Conservation (phyloP, 2,888 invertebrate species). For the Hedya salicella region DNA sequence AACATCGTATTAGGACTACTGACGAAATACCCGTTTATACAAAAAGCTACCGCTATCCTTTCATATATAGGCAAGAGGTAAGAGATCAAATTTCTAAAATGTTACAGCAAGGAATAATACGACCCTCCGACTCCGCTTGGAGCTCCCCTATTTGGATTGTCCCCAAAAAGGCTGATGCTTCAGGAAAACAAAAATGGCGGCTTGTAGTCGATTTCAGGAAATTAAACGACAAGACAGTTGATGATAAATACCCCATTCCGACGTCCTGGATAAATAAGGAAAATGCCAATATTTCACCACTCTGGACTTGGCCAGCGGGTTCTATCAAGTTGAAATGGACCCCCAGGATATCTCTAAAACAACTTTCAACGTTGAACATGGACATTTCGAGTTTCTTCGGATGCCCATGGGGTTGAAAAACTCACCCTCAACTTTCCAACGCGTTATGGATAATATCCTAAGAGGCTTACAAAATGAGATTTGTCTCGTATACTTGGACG, state of each 20-base stretch:
- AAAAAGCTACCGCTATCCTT: constrained; percentile 44
- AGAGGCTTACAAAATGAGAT: not conserved
- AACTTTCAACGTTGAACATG: not conserved
- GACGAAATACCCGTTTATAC: constrained; percentile 42
- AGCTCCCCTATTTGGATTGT: not conserved
- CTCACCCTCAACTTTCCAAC: not conserved
- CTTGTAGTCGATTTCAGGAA: constrained; percentile 3
- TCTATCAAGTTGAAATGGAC: constrained; percentile 9
- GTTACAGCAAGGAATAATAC: constrained; percentile 16
- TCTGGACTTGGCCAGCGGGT: not conserved
- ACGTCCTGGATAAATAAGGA: not conserved
- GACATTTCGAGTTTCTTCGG: not conserved
- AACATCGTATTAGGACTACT: constrained; percentile 51
- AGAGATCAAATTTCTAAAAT: constrained; percentile 36
- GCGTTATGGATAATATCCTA: not conserved
- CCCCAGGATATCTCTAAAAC: not conserved
- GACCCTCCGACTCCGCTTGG: not conserved
- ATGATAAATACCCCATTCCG: constrained; percentile 6
- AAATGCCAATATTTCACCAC: constrained; percentile 1
- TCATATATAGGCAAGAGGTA: constrained; percentile 41
- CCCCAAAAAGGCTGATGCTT: not conserved
- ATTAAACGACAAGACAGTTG: constrained; percentile 9
- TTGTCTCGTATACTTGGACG: not conserved
- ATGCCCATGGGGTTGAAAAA: constrained; percentile 8
- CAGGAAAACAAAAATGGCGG: not conserved